Evolutionary conservation across 2,888 invertebrate species (phyloP), one percentile per base, ranked within the genome.

Genomic region (Agrochola litura): DNA sequence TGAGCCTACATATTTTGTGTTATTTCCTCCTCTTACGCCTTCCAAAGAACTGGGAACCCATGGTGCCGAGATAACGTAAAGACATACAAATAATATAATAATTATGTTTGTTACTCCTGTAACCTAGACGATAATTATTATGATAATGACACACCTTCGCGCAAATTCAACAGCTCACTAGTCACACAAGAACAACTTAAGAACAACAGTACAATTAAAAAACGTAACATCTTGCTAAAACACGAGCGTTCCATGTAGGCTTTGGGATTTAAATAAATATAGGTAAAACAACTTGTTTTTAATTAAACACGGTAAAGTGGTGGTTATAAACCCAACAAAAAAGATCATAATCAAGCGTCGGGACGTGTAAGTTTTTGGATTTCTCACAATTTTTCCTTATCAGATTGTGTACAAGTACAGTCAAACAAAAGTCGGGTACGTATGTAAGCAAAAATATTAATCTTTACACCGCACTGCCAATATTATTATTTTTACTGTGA

Each of bases 341-440:
- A 19, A 19, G 52, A 9, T 54, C 2, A n/a, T 12, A 19, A 19
- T 30, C 10, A 19, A 8, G 6, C 61, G 0, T 46, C 14, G 10
- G 22, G 16, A 49, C 6, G 16, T 30, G 2, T 22, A n/a, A 46
- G 6, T 3, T 22, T 8, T 19, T 9, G 14, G 6, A 25, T 64
- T 66, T 66, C 22, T 16, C 14, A 9, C 14, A 70, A 30, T 43
- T 30, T 70, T 66, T 70, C 70, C 67, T 46, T 46, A 46, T n/a
- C 6, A 37, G 10, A 37, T 3, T 37, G 12, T 64, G 52, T 52
- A 52, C 9, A 22, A 22, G 52, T 52, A 52, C 9, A 22, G 68
- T 46, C 10, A 70, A 43, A 61, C 10, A 43, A 67, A 52, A 49
- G 19, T 49, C 8, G 22, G 19, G 12, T 65, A 60, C 9, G 19